Evolutionary conservation across 2,113 vertebrate genomes (phyloP), one percentile per base, ranked within the genome.

Genomic region (Dipodomys ordii): DNA sequence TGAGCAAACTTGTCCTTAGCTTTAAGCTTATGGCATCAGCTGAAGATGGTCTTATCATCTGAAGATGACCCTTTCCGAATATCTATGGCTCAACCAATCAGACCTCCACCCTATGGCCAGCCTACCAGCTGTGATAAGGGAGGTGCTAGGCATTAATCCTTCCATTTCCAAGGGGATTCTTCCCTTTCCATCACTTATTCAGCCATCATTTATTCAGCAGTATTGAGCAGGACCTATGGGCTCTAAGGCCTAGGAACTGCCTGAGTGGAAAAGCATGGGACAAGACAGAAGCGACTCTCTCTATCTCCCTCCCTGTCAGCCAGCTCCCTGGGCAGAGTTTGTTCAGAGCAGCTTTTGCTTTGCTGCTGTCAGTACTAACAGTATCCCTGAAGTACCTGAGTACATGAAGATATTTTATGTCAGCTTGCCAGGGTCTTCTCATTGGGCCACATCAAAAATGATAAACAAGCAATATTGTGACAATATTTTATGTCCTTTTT

Each of bases 61-160:
- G 49, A 49, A 5, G 18, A 12, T 93, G 62, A 89, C 49, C 53
- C 46, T 65, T 87, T 87, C 81, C 88, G 44, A 96, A 62, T 88
- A 18, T 46, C 88, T 77, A 76, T 71, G 35, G 4, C 35, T 49
- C 92, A 81, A 64, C 18, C 20, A 78, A 18, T 53, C 35, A 85
- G 11, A n/a, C 69, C 3, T 90, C 27, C 25, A 30, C 4, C 49
- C 74, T 8, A 16, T 2, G 0, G 72, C 30, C 60, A 87, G 7
- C 19, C 16, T 79, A 77, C 25, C 49, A 87, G 39, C 46, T 69
- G 10, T 72, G 25, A 88, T 60, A 28, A 57, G 27, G 53, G 65
- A 88, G 88, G 46, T 19, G 64, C 7, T 46, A 10, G 20, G 4
- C 44, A 87, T 90, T 44, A 79, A 87, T 72, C 19, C 10, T 79